These are phyloP conservation scores for Deilephila porcellus DNA, from an alignment of 2,888 invertebrate species.

Conservation along the genomic window DNA sequence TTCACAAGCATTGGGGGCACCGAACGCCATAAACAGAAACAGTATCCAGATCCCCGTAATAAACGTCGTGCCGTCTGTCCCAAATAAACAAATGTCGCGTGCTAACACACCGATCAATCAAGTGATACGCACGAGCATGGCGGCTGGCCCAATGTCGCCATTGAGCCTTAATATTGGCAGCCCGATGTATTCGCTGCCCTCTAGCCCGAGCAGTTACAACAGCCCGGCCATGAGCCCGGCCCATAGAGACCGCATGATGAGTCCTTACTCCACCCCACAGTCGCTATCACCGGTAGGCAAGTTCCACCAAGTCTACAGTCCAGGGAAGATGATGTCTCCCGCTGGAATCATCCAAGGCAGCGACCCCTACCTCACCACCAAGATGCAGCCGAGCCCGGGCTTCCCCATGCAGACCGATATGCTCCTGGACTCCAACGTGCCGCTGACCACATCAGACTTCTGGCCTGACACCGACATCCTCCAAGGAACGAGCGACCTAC, in stretches of 20 bases:
- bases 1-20: conserved; percentile 48
- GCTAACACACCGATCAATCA: conserved; percentile 50
- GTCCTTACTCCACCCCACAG: conserved; percentile 73
- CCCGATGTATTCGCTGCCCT: conserved; percentile 70
- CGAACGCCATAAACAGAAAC: conserved; percentile 47
- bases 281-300: conserved; percentile 71
- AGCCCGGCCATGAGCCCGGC: conserved; percentile 75
- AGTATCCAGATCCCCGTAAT: conserved; percentile 65
- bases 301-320: conserved; percentile 66
- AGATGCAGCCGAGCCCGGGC: conserved; percentile 74
- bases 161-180: conserved; percentile 69
- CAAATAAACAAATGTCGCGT: conserved; percentile 56
- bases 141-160: conserved; percentile 66
- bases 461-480: conserved; percentile 73
- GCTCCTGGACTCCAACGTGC: conserved; percentile 61
- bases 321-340: conserved; percentile 63
- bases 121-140: conserved; percentile 48
- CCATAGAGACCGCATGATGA: conserved; percentile 64
- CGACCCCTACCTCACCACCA: conserved; percentile 74
- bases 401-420: conserved; percentile 64
- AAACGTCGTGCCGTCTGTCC: conserved; percentile 62
- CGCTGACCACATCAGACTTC: conserved; percentile 64
- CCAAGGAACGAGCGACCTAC: conserved; percentile 67
- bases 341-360: conserved; percentile 62
- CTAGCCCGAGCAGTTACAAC: conserved; percentile 70